Evolutionary conservation across 2,888 invertebrate genomes (phyloP).

Genomic region (Ptychoptera albimana): DNA sequence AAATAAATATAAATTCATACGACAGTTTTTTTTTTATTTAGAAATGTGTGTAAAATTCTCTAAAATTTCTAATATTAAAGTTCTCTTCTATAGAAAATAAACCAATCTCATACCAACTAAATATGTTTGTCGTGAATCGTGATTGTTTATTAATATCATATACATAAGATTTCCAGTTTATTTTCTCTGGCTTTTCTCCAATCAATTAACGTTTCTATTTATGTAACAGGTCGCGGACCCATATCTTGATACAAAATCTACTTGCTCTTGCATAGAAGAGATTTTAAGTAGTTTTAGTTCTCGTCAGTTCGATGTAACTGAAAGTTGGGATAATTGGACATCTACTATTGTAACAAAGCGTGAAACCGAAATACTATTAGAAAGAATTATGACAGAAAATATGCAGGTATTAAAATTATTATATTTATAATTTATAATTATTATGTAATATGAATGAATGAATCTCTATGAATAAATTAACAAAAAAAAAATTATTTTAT

Average conservation of each 20-base stretch:
- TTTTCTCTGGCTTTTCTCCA: conserved; percentile 11
- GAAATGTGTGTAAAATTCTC: no score
- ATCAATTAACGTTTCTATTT: conserved; percentile 18
- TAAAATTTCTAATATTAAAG: no score
- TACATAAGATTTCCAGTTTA: neutral
- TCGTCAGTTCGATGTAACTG: conserved; percentile 45
- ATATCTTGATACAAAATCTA: conserved; percentile 49
- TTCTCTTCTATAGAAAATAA: no score
- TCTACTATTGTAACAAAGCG: conserved; percentile 43
- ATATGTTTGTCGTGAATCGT: no score
- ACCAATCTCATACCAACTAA: no score
- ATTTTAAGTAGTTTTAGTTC: conserved; percentile 49
- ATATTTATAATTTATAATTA: conserved; percentile 1
- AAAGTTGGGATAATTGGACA: conserved; percentile 56
- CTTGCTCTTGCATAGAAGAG: conserved; percentile 48
- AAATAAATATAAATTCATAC: no score
- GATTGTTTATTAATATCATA: no score
- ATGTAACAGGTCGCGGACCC: conserved; percentile 44
- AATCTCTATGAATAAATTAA: neutral
- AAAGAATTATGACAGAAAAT: conserved; percentile 44
- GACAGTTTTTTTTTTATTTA: no score
- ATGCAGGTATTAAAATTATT: conserved; percentile 37
- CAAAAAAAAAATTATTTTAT: conserved; percentile 5
- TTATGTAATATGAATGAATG: neutral
- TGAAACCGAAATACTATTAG: conserved; percentile 33